These are phyloP conservation scores for Ips typographus DNA, from an alignment of 1,140 invertebrate species.

Conservation along the genomic window DNA sequence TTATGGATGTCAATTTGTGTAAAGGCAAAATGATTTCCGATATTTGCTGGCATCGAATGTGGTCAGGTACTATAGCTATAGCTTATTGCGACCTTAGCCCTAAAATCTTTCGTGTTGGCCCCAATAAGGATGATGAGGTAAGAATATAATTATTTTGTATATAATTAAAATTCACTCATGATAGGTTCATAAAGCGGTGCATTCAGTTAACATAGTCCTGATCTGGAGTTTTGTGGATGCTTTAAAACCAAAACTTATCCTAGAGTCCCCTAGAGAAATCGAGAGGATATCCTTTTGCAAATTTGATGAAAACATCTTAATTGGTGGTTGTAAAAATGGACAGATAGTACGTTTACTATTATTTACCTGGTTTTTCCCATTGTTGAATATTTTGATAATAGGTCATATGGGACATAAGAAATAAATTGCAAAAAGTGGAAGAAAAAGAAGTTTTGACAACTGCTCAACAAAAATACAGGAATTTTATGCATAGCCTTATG, in stretches of 20 bases:
- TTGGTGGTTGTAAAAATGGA: conserved; percentile 72
- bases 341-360: conserved; percentile 55
- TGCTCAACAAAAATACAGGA: conserved; percentile 62
- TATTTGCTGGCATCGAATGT: conserved; percentile 68
- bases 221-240: conserved; percentile 73
- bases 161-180: background rate
- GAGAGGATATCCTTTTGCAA: conserved; percentile 66
- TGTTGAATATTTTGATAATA: conserved; percentile 3
- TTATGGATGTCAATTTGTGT: conserved; percentile 60
- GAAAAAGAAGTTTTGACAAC: conserved; percentile 62
- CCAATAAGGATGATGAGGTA: conserved; percentile 32
- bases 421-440: conserved; percentile 66
- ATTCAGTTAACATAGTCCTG: conserved; percentile 63
- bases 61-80: conserved; percentile 64
- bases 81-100: conserved; percentile 59
- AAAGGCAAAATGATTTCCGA: conserved; percentile 66
- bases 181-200: conserved; percentile 49
- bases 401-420: conserved; percentile 71
- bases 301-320: conserved; percentile 64
- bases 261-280: conserved; percentile 67
- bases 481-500: conserved; percentile 63
- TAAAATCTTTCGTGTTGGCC: conserved; percentile 33
- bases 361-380: background rate
- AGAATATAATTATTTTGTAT: background rate
- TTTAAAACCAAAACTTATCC: conserved; percentile 67